Evolutionary conservation across 30 jellyfish, hydroid and myxozoan genomes (phyloP), one percentile per base, ranked within the genome.

Genomic region (Nemopilema nomurai): DNA sequence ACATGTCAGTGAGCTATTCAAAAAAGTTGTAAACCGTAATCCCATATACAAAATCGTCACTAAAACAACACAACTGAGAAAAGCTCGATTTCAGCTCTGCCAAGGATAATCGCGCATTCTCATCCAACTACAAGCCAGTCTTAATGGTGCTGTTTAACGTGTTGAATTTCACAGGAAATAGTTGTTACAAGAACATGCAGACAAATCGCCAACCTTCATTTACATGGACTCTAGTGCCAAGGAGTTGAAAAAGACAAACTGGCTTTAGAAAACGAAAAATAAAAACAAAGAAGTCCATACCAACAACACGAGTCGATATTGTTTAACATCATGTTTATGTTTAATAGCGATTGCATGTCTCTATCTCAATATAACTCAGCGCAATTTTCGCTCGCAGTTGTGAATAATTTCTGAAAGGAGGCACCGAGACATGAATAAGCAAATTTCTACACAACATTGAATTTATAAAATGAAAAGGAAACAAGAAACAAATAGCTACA

Each of bases 1-100:
- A 78, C 87, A 41, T 78, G 87, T 78, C 87, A 78, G 71, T 67
- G 65, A 63, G 65, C 87, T 70, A 70, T 70, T 70, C 66, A 78
- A 57, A 52, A 63, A 78, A 74, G 78, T 62, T 64, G 63, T 65
- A 65, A 57, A 78, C 30, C 65, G 64, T 78, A 78, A 78, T 78
- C 87, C 78, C 71, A 63, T 78, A 62, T 28, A 78, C 87, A 78
- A 27, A 32, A 26, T 71, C 23, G 28, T 71, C 81, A 50, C 16
- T 31, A 71, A 71, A 71, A 71, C 81, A 71, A 71, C 81, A 71
- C 16, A 63, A 23, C 33, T 20, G 30, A 67, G 33, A 20, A 23
- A 67, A 23, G 23, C 23, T 67, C 23, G 22, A 19, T 23, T 23
- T 17, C 4, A 7, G 30, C 23, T 67, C 72, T 23, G 51, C 6